Percentiles rank a stretch among this genome's conserved stretches.
phyloP scores from a whole-genome alignment of 2,113 vertebrate species.

The Ceyx margarethae region DNA sequence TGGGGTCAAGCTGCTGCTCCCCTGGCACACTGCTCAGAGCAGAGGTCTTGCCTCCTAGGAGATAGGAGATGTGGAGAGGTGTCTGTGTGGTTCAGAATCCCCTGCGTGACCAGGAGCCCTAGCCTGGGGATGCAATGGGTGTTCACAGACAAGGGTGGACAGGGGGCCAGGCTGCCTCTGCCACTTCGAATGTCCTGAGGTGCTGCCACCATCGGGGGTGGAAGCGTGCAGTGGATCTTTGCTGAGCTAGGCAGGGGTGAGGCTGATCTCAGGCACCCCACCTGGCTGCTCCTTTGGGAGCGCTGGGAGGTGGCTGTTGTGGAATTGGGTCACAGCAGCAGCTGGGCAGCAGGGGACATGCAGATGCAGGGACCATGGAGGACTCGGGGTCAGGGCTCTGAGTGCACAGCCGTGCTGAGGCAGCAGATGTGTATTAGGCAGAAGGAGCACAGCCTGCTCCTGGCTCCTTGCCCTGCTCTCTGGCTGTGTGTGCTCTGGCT shows the following conservation, averaged over 20 bases:
- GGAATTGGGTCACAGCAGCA: not conserved
- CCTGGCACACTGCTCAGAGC: not conserved
- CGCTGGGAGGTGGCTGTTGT: not conserved
- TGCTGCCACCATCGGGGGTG: not conserved
- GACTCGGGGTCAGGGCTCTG: not conserved
- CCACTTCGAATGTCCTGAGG: not conserved
- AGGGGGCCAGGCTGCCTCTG: not conserved
- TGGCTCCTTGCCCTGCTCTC: slow-evolving; percentile 22
- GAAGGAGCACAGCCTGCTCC: not conserved
- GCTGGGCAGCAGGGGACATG: not conserved
- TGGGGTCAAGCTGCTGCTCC: not conserved
- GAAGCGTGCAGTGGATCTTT: not conserved
- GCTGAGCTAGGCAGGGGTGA: not conserved
- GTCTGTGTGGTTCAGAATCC: not conserved
- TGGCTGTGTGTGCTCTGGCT: not conserved
- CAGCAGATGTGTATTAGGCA: not conserved
- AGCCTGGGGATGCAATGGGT: not conserved
- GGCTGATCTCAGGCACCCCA: rapidly evolving
- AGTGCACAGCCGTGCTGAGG: not conserved
- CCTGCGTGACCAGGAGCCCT: not conserved
- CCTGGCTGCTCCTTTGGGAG: not conserved
- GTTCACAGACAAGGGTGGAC: rapidly evolving
- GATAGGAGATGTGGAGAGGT: not conserved
- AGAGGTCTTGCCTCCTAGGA: not conserved
- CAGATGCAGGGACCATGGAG: rapidly evolving